Conservation (phyloP, 2,113 vertebrate species). For the Theropithecus gelada region DNA sequence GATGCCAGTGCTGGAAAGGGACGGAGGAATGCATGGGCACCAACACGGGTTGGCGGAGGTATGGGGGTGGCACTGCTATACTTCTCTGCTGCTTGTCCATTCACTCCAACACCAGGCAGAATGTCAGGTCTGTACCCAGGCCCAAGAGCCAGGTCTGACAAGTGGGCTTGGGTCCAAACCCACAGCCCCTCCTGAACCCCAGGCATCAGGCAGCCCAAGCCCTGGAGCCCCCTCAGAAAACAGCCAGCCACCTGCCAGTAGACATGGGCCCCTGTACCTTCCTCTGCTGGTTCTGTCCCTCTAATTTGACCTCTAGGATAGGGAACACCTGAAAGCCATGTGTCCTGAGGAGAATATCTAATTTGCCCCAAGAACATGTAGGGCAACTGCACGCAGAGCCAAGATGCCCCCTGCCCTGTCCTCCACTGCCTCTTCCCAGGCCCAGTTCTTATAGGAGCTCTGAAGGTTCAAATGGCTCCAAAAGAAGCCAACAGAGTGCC, state of each 20-base stretch:
- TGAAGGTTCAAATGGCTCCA: background rate
- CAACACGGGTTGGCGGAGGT: rapidly evolving
- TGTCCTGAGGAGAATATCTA: background rate
- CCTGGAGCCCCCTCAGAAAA: background rate
- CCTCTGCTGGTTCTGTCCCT: background rate
- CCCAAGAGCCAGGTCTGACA: background rate
- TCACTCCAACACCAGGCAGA: background rate
- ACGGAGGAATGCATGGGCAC: background rate
- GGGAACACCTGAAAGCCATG: background rate
- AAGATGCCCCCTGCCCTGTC: background rate
- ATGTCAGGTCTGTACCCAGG: background rate
- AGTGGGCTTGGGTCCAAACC: background rate
- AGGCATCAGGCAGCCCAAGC: background rate
- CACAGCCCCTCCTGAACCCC: background rate
- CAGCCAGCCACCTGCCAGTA: background rate
- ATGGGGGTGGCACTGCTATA: no score
- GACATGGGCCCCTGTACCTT: background rate
- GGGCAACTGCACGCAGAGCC: background rate
- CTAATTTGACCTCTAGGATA: background rate
- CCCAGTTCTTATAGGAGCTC: background rate
- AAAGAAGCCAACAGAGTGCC: conserved; percentile 54
- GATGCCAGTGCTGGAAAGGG: rapidly evolving
- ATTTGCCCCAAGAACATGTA: background rate
- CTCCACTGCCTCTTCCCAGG: background rate
- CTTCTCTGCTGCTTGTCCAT: background rate